These are phyloP conservation scores for Blomia tropicalis DNA, from an alignment of 2,888 invertebrate species.

Conservation along the genomic window DNA sequence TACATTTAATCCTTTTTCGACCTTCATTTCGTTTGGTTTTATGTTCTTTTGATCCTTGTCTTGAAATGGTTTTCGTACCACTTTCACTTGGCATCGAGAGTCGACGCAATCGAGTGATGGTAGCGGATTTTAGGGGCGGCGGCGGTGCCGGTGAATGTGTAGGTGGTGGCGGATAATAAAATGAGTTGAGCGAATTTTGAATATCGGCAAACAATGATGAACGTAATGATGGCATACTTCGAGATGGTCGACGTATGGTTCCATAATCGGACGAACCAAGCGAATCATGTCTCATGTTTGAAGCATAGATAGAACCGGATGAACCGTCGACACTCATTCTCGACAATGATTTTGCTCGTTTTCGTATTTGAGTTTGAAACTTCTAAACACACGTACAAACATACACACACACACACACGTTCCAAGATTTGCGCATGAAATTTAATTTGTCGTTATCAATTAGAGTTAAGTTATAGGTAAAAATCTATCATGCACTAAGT, in stretches of 20 bases:
- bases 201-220: neutral
- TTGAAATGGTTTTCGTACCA: neutral
- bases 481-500: too few species aligned
- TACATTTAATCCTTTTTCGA: too few species aligned
- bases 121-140: neutral
- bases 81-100: neutral
- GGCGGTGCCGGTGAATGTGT: neutral
- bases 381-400: neutral
- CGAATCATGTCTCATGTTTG: neutral
- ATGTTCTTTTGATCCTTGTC: neutral
- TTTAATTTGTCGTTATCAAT: too few species aligned
- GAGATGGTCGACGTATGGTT: neutral
- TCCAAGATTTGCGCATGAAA: too few species aligned
- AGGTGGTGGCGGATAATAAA: conserved; percentile 8
- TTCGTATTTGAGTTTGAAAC: neutral
- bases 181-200: neutral
- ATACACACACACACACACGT: neutral
- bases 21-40: neutral
- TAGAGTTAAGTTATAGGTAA: too few species aligned
- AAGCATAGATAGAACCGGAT: neutral
- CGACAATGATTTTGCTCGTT: conserved; percentile 8
- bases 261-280: neutral
- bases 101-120: neutral
- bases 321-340: neutral
- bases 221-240: conserved; percentile 4